phyloP scores from a whole-genome alignment of 2,113 vertebrate species.

The Rhea pennata region DNA sequence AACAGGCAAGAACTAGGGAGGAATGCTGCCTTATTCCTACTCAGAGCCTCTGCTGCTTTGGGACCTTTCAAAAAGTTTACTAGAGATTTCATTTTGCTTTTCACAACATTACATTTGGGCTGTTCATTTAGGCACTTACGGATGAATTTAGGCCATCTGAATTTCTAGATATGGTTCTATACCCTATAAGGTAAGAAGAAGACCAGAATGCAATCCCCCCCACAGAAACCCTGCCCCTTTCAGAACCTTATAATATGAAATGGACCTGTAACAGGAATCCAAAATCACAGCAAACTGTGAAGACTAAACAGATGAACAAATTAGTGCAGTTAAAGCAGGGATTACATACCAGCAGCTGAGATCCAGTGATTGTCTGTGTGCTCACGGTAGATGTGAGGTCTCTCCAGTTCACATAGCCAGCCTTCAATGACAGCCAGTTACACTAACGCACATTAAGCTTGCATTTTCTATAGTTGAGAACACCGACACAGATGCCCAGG shows the following conservation, averaged over 20 bases:
- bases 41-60: neutral
- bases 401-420: neutral
- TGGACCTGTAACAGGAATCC: neutral
- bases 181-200: neutral
- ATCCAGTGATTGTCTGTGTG: no score
- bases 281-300: neutral
- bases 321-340: no score
- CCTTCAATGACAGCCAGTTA: neutral
- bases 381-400: neutral
- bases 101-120: neutral
- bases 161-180: neutral
- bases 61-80: neutral
- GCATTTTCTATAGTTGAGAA: neutral
- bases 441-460: neutral
- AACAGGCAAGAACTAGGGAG: neutral
- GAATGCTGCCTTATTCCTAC: neutral
- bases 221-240: neutral
- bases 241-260: neutral
- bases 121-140: neutral
- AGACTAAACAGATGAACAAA: neutral
- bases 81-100: neutral
- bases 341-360: no score
- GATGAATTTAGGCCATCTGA: neutral
- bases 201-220: neutral
- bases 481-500: neutral